A percentile compares a stretch with the other conserved stretches of the same genome.
Conservation (phyloP, 2,888 invertebrate genomes). For the Ophion slaviceki region DNA sequence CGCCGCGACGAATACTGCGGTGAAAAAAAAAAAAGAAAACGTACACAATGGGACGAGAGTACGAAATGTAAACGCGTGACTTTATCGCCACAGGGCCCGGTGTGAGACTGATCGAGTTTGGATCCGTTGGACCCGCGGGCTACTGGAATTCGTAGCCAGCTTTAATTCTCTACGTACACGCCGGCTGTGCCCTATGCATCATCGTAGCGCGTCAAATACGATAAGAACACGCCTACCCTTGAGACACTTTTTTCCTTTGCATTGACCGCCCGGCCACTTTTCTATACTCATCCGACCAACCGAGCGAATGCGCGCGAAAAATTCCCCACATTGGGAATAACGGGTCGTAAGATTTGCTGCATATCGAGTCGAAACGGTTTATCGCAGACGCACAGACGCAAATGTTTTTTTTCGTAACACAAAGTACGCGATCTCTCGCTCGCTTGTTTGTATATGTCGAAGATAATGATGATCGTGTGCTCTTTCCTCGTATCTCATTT, state of each 20-base stretch:
- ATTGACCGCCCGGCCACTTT: neutral
- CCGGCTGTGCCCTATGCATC: constrained; percentile 31
- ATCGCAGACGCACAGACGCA: neutral
- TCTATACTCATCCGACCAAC: neutral
- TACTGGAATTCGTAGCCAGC: constrained; percentile 23
- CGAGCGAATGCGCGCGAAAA: neutral
- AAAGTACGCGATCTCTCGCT: neutral
- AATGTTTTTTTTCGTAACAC: neutral
- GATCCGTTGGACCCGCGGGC: constrained; percentile 48
- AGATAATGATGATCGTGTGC: constrained; percentile 1
- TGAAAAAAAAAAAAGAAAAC: neutral
- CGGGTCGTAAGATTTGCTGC: neutral
- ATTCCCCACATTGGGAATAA: neutral
- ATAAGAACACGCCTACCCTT: neutral
- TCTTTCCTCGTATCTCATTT: neutral
- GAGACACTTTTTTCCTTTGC: neutral
- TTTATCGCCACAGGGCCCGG: constrained; percentile 71
- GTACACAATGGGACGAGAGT: too few species aligned
- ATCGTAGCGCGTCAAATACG: constrained; percentile 12
- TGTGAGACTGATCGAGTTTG: constrained; percentile 72
- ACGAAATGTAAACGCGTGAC: constrained; percentile 57
- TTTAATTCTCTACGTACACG: constrained; percentile 8
- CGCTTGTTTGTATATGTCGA: neutral
- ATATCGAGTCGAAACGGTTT: neutral
- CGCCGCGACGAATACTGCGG: constrained; percentile 1